A percentile compares a stretch with the other conserved stretches of the same genome.
Conservation (phyloP, 2,888 invertebrate species). For the Acleris emargana region DNA sequence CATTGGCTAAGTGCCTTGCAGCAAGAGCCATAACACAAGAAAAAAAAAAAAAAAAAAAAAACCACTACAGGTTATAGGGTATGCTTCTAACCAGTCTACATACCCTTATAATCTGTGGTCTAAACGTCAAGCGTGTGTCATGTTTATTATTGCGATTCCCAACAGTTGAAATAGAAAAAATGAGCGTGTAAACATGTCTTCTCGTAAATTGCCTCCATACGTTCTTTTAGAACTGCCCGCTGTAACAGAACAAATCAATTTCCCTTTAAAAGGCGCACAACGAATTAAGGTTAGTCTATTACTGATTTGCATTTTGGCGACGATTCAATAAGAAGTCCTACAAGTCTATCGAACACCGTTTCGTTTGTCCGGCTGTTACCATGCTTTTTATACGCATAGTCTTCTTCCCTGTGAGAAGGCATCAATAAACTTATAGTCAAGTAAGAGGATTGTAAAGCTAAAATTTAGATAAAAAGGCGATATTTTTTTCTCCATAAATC, state of each 20-base stretch:
- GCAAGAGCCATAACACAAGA: too few species aligned
- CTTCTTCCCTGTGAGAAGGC: too few species aligned
- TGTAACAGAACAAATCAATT: slow-evolving; percentile 83
- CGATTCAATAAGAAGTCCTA: slow-evolving; percentile 46
- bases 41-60: too few species aligned
- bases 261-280: slow-evolving; percentile 86
- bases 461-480: too few species aligned
- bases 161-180: slow-evolving; percentile 43
- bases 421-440: too few species aligned
- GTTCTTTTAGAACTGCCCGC: slow-evolving; percentile 83
- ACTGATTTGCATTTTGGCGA: slow-evolving; percentile 51
- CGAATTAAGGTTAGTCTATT: slow-evolving; percentile 87
- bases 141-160: slow-evolving; percentile 28
- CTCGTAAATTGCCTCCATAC: slow-evolving; percentile 67
- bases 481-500: too few species aligned
- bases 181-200: slow-evolving; percentile 61
- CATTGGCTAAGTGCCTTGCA: too few species aligned
- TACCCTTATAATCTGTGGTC: too few species aligned
- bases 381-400: too few species aligned
- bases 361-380: background rate
- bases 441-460: too few species aligned
- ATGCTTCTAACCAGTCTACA: too few species aligned
- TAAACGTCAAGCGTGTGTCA: slow-evolving; percentile 16
- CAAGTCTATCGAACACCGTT: slow-evolving; percentile 40
- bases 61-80: too few species aligned